Conservation (phyloP, 2,888 invertebrate genomes). For the Mystacides longicornis region DNA sequence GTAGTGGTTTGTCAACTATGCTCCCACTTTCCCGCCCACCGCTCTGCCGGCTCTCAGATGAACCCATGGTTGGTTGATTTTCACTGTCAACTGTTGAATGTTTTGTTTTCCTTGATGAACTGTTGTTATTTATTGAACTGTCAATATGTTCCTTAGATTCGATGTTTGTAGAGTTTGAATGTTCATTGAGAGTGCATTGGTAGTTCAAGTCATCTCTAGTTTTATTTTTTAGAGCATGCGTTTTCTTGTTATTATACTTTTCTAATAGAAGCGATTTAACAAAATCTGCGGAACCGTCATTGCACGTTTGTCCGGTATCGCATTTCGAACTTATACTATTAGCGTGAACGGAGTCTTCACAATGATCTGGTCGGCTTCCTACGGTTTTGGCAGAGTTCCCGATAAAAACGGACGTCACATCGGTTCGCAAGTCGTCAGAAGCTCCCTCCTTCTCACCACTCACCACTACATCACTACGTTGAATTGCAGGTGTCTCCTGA, state of each 20-base stretch:
- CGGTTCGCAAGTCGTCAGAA: slow-evolving; percentile 2
- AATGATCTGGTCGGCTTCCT: slow-evolving; percentile 7
- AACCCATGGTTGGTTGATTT: slow-evolving; percentile 17
- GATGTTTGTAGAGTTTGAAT: background rate
- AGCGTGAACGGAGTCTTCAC: slow-evolving; percentile 10
- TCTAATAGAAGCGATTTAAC: slow-evolving; percentile 8
- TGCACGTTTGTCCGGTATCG: slow-evolving; percentile 17
- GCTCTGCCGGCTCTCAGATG: slow-evolving; percentile 20
- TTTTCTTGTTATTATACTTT: slow-evolving; percentile 11
- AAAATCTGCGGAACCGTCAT: slow-evolving; percentile 9
- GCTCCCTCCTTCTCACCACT: background rate
- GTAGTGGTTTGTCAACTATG: slow-evolving; percentile 7
- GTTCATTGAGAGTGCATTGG: background rate
- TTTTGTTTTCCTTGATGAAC: background rate
- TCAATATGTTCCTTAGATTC: background rate
- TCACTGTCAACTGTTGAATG: background rate
- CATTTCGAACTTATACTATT: slow-evolving; percentile 16
- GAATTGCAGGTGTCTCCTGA: slow-evolving; percentile 9
- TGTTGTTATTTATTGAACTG: background rate
- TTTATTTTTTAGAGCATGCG: background rate
- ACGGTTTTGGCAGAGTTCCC: slow-evolving; percentile 14
- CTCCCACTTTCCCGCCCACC: slow-evolving; percentile 8
- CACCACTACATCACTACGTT: background rate
- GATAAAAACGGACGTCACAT: slow-evolving; percentile 8
- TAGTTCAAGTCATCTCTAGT: background rate